Conservation (phyloP, 2,888 invertebrate species). For the Meteorus cinctellus region DNA sequence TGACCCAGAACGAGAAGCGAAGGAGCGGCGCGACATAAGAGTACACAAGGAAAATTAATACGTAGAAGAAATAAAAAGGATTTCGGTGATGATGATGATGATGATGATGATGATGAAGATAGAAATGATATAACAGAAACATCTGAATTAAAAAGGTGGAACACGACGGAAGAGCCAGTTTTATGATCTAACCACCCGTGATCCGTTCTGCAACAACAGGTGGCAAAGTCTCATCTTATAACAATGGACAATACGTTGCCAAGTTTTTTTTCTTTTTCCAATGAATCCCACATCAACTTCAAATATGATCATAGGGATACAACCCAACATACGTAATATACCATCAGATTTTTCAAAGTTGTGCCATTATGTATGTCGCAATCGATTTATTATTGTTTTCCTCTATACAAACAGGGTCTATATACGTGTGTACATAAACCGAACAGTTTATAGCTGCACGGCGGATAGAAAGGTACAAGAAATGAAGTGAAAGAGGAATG, state of each 20-base stretch:
- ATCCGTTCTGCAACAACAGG: conserved; percentile 51
- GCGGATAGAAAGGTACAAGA: conserved; percentile 31
- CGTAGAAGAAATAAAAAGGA: not conserved
- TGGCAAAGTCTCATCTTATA: conserved; percentile 42
- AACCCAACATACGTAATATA: conserved; percentile 9
- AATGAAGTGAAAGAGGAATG: conserved; percentile 9
- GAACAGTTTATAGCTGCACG: conserved; percentile 4
- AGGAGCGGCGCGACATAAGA: not conserved
- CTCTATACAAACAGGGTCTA: conserved; percentile 19
- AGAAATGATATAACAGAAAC: not conserved
- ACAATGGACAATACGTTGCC: conserved; percentile 52
- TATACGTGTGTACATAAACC: not conserved
- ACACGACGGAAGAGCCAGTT: conserved; percentile 32
- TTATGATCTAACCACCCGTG: conserved; percentile 38
- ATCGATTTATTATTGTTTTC: conserved; percentile 43
- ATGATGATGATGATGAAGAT: not conserved
- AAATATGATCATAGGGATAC: conserved; percentile 32
- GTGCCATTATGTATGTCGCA: conserved; percentile 35
- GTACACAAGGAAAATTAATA: not conserved
- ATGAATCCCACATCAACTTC: conserved; percentile 26
- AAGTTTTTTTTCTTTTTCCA: conserved; percentile 37
- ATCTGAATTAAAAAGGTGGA: not conserved
- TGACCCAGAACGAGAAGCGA: conserved; percentile 48
- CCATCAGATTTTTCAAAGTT: not conserved
- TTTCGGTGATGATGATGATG: not conserved